Base-by-base conservation (phyloP, 2,888 invertebrate genomes). In the Chrysina gloriosa region DNA sequence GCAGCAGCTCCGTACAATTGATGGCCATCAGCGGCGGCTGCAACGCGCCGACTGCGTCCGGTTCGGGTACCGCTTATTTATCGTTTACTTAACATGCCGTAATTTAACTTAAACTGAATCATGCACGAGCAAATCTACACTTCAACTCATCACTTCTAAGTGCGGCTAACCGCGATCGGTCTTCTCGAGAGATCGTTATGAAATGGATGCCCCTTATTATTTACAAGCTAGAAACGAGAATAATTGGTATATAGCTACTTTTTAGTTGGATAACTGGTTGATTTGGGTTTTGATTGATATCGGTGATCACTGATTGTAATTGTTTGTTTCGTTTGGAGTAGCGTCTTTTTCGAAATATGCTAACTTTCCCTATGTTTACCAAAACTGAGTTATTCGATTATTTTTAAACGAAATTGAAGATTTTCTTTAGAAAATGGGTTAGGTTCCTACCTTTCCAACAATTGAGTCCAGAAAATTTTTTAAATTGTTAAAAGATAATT, bases 61-160 rank as follows among this genome's bases (percentile, higher is more conserved):
- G 48, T 50, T 31, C 47, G 21, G 14, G 25, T 21, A 31, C 50
- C 64, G 64, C 48, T 63, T 50, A 50, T 48, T 63, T 47, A 63
- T 63, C 25, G 63, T 47, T 65, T 65, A 56, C 50, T 47, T 64
- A 50, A 50, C 56, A 56, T 56, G 65, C 29, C 56, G 56, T 65
- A 54, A 56, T 65, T 65, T 56, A 56, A 14, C 23, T 56, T 65
- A 65, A 65, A 56, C 36, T 45, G 42, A 65, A 56, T 36, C 56
- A 65, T 65, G 42, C 65, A 56, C 29, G 14, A 2, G 63, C 63
- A 48, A 27, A 29, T 63, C 63, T 21, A 47, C 63, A 63, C 63
- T 63, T 63, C 48, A 63, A 16, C 63, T 31, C 47, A 23, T 48
- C 36, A 36, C 36, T 36, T 36, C n/a, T 36, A 36, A 36, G 36